These are phyloP conservation scores for Sparus aurata DNA, from an alignment of 2,797 vertebrate genomes.

Conservation along the genomic window DNA sequence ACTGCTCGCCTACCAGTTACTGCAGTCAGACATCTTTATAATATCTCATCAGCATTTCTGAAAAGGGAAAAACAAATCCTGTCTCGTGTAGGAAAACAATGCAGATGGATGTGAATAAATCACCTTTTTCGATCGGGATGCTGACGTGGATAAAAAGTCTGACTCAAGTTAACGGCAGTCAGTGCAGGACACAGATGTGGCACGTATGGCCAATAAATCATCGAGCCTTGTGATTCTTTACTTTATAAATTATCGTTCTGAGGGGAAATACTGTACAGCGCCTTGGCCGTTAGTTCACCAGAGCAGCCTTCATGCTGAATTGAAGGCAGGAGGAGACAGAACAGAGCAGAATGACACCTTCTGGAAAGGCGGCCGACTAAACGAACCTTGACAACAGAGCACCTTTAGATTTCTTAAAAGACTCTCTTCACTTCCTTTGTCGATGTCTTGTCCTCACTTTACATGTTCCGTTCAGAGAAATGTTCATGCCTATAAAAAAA, in stretches of 20 bases:
- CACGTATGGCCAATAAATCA: background rate
- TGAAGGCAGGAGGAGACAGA: slow-evolving; percentile 49
- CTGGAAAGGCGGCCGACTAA: slow-evolving; percentile 22
- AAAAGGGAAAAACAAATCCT: slow-evolving; percentile 22
- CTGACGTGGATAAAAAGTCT: background rate
- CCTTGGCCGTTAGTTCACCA: slow-evolving; percentile 27
- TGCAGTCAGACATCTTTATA: slow-evolving; percentile 22
- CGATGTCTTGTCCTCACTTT: slow-evolving; percentile 14
- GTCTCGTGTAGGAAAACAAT: background rate
- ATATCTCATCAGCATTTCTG: slow-evolving; percentile 16
- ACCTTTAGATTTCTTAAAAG: slow-evolving; percentile 17
- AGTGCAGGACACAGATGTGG: background rate
- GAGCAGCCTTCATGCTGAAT: slow-evolving; percentile 49
- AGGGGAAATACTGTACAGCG: slow-evolving; percentile 10
- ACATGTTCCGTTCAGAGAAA: slow-evolving; percentile 20
- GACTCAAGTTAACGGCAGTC: slow-evolving; percentile 1
- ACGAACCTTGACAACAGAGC: slow-evolving; percentile 53
- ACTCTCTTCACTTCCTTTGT: slow-evolving; percentile 21
- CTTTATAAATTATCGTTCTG: slow-evolving; percentile 32
- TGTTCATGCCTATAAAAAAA: background rate
- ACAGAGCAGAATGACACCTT: slow-evolving; percentile 31
- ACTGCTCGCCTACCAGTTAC: slow-evolving; percentile 13
- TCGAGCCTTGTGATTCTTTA: slow-evolving; percentile 8
- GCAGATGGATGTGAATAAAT: slow-evolving; percentile 22
- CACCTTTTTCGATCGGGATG: background rate